These are phyloP conservation scores for Mizuhopecten yessoensis DNA, from an alignment of 1,140 invertebrate genomes.

Conservation along the genomic window DNA sequence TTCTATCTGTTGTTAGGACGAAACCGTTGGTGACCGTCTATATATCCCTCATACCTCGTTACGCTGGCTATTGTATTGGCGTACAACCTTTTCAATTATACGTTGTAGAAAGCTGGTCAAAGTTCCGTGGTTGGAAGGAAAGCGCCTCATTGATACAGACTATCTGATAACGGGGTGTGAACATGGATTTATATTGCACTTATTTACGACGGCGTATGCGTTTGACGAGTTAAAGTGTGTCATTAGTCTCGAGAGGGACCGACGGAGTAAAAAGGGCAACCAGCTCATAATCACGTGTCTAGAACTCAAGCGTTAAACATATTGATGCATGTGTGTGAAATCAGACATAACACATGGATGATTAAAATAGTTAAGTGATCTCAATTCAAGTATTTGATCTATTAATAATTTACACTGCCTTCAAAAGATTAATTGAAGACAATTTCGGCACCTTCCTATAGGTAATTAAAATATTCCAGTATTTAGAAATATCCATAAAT, in stretches of 20 bases:
- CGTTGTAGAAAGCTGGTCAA: constrained; percentile 14
- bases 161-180: constrained; percentile 31
- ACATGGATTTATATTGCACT: constrained; percentile 19
- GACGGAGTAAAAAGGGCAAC: neutral
- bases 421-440: too few relatives aligned
- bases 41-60: neutral
- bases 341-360: too few relatives aligned
- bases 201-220: neutral
- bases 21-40: constrained; percentile 12
- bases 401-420: too few relatives aligned
- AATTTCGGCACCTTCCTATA: too few relatives aligned
- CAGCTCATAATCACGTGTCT: neutral
- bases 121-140: neutral
- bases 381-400: too few relatives aligned
- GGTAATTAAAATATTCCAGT: too few relatives aligned
- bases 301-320: too few relatives aligned
- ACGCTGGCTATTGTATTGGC: neutral
- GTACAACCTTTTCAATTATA: neutral
- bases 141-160: neutral
- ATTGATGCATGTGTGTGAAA: too few relatives aligned
- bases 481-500: too few relatives aligned
- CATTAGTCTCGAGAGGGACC: neutral
- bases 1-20: neutral
- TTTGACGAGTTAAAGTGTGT: neutral
- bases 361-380: too few relatives aligned